Evolutionary conservation across 1,140 invertebrate genomes (phyloP).

Genomic region (Drosophila insularis): DNA sequence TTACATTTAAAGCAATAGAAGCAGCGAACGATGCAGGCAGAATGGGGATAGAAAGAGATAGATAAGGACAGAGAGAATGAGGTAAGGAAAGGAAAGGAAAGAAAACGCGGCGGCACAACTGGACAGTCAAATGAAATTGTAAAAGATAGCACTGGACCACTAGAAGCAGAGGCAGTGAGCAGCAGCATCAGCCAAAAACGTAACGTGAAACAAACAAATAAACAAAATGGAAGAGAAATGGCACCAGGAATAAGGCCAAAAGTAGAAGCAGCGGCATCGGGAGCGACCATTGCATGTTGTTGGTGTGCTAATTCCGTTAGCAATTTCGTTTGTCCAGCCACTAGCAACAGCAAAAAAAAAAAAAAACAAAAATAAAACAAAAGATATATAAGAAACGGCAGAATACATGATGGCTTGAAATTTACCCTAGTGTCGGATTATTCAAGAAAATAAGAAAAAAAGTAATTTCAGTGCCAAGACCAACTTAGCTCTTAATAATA

Average conservation of each 20-base stretch:
- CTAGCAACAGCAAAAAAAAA: conserved; percentile 32
- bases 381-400: conserved; percentile 21
- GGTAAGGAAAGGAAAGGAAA: conserved; percentile 14
- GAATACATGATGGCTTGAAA: neutral
- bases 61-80: neutral
- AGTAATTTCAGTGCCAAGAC: neutral
- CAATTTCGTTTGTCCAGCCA: conserved; percentile 59
- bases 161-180: neutral
- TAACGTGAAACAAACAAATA: conserved; percentile 42
- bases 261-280: conserved; percentile 22
- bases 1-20: conserved; percentile 12
- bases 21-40: no score
- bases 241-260: conserved; percentile 32
- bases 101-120: conserved; percentile 25
- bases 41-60: neutral
- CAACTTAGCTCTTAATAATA: no score
- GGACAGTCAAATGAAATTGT: conserved; percentile 53
- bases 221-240: conserved; percentile 28
- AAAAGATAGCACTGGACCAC: conserved; percentile 43
- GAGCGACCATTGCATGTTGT: conserved; percentile 43
- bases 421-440: neutral
- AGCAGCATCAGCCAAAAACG: conserved; percentile 24
- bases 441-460: neutral
- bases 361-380: conserved; percentile 11
- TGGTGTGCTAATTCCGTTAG: conserved; percentile 76